Base-by-base conservation (phyloP, 2,888 invertebrate genomes). In the Drosophila yooni region DNA sequence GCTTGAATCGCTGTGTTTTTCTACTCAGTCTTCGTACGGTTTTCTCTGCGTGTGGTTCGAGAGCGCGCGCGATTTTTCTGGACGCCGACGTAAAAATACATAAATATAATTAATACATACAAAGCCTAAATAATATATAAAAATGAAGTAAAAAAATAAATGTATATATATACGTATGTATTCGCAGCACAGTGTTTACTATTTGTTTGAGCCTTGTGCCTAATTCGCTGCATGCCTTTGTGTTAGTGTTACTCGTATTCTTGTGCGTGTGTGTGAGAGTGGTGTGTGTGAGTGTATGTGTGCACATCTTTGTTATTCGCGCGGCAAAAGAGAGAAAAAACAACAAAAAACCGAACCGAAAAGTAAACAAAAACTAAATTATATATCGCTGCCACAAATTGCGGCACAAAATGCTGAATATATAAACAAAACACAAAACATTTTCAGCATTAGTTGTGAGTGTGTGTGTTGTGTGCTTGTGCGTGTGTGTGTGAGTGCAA, bases 341-440 rank as follows among this genome's bases (percentile, higher is more conserved):
- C 67, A 62, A 69, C 46, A 76, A 69, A 74, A 64, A 78, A 59
- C 54, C 62, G 60, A 60, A 57, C 68, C 33, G 11, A 46, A 74
- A 80, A 81, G 81, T 81, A 79, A 79, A 81, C 81, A 79, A 70
- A 53, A 77, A 64, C 51, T 21, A 25, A 54, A 27, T 29, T 34
- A 50, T 50, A 77, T 33, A 71, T 66, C 25, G 52, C 10, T 79
- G 81, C 81, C 60, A 81, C 78, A 81, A 71, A 65, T 69, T 72
- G 78, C 78, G 81, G 81, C 81, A 79, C 56, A 79, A 81, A 72
- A 79, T 79, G 79, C 73, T 70, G 51, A 73, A 51, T 54, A 52
- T 73, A 77, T 81, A 79, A 79, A 79, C 73, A 79, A 78, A 79
- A 61, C 51, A 50, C 52, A 64, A 43, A 29, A 69, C 67, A 70